Evolutionary conservation across 2,113 vertebrate species (phyloP).

Genomic region (Bubo bubo): DNA sequence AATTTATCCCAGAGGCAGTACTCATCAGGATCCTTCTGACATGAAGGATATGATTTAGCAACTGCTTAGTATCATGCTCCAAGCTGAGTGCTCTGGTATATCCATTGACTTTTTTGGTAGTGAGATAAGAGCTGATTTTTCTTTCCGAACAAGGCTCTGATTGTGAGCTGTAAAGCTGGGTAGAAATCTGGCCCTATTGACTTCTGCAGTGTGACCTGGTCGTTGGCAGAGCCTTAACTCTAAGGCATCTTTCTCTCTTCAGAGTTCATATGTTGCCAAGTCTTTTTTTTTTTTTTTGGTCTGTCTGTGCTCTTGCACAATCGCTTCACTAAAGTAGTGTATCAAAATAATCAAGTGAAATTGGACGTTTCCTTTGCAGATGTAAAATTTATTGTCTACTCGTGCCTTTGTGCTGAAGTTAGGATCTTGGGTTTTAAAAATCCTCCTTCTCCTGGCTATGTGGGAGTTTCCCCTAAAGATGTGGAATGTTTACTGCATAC

Average conservation of each 20-base stretch:
- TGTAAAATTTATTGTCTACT: background rate
- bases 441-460: constrained; percentile 38
- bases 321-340: background rate
- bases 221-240: background rate
- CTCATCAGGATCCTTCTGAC: background rate
- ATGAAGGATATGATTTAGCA: background rate
- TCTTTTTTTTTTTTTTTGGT: background rate
- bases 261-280: background rate
- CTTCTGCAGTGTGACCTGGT: background rate
- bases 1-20: background rate
- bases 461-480: constrained; percentile 66
- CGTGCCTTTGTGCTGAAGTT: constrained; percentile 33
- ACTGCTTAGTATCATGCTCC: background rate
- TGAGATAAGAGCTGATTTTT: constrained; percentile 12
- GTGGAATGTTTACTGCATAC: constrained; percentile 69
- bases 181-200: background rate
- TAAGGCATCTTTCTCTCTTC: background rate
- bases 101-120: background rate
- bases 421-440: constrained; percentile 9
- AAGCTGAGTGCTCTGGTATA: background rate
- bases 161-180: background rate
- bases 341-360: background rate
- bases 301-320: background rate
- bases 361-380: background rate
- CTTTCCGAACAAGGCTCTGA: background rate